Evolutionary conservation across 2,888 invertebrate genomes (phyloP).

Genomic region (Cheilosia vernalis): DNA sequence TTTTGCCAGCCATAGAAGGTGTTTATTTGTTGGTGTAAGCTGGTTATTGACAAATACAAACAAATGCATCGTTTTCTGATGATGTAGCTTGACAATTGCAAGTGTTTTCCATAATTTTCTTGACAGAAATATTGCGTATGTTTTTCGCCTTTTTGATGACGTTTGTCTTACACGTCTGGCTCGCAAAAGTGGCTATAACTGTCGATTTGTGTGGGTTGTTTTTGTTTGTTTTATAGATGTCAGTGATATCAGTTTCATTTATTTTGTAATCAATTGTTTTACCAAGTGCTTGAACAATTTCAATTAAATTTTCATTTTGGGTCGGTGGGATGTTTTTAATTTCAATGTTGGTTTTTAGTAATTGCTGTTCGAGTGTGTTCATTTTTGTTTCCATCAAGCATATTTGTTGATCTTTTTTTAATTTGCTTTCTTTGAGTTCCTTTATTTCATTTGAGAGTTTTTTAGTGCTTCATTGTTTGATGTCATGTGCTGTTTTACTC

Average conservation of each 20-base stretch:
- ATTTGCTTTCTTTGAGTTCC: too few species aligned
- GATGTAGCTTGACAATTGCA: background rate
- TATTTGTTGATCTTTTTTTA: too few species aligned
- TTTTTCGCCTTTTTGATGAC: constrained; percentile 5
- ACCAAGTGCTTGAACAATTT: background rate
- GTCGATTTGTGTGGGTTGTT: constrained; percentile 4
- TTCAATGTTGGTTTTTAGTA: background rate
- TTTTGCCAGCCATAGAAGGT: too few species aligned
- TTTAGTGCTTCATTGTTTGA: too few species aligned
- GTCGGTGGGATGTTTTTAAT: constrained; percentile 18
- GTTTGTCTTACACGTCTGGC: constrained; percentile 10
- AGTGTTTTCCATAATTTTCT: constrained; percentile 2
- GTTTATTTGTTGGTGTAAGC: too few species aligned
- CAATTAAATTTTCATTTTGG: background rate
- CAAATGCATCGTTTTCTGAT: background rate
- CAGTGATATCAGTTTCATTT: background rate
- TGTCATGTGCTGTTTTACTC: too few species aligned
- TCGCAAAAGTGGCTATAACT: constrained; percentile 12
- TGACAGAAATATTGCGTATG: background rate
- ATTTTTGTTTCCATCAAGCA: too few species aligned
- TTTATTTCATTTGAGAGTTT: too few species aligned
- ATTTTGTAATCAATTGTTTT: constrained; percentile 1
- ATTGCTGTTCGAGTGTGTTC: too few species aligned
- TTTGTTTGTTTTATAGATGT: background rate
- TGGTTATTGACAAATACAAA: too few species aligned